phyloP scores from a whole-genome alignment of 2,797 vertebrate genomes.

The Anguilla obscura region DNA sequence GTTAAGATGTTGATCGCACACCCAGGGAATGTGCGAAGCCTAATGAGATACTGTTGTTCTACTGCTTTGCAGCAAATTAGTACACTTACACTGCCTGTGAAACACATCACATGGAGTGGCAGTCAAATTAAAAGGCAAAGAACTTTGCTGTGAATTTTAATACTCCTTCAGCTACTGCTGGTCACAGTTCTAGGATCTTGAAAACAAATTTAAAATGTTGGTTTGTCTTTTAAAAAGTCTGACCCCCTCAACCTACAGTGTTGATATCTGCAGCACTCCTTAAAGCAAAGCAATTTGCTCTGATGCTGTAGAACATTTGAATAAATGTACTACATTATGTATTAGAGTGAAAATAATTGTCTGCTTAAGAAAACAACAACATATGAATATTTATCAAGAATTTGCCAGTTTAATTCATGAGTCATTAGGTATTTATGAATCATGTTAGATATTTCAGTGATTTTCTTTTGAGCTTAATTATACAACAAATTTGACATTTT shows the following conservation, averaged over 20 bases:
- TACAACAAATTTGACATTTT: neutral
- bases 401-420: constrained; percentile 56
- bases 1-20: constrained; percentile 50
- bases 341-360: constrained; percentile 69
- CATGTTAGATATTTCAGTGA: neutral
- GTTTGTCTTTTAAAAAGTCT: neutral
- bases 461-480: neutral
- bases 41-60: constrained; percentile 42
- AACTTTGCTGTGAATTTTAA: constrained; percentile 18
- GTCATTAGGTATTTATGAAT: constrained; percentile 52
- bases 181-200: neutral
- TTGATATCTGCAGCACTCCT: constrained; percentile 53
- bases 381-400: constrained; percentile 72
- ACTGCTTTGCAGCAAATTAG: constrained; percentile 55
- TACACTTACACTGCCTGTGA: constrained; percentile 50
- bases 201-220: neutral
- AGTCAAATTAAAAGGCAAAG: constrained; percentile 11
- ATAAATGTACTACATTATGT: constrained; percentile 71
- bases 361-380: constrained; percentile 66
- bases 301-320: constrained; percentile 60
- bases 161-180: neutral
- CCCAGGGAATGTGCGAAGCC: constrained; percentile 43
- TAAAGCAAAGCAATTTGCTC: constrained; percentile 55
- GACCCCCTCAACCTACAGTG: constrained; percentile 42
- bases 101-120: constrained; percentile 20